Base-by-base conservation (phyloP, 2,888 invertebrate genomes). In the Agriopis aurantiaria region DNA sequence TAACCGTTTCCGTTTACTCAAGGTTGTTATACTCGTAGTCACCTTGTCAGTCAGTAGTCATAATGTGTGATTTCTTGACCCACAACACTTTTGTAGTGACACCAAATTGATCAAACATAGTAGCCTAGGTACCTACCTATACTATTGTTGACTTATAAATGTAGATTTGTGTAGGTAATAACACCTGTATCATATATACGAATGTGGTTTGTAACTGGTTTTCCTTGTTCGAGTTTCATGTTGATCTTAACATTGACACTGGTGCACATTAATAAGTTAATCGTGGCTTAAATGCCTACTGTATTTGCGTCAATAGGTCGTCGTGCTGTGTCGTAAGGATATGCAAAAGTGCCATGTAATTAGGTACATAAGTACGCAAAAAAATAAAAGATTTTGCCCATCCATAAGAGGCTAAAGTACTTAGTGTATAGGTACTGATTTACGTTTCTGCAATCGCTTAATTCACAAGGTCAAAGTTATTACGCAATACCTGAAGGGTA, bases 201-300 rank as follows among this genome's bases (percentile, higher is more conserved):
- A 73, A 69, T 73, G 68, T 69, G 64, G 61, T 66, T 48, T 71
- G 58, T 61, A 74, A 84, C 82, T 78, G 72, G 89, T 89, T 91
- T 80, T 82, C 89, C 91, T 90, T 88, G 89, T 87, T 81, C 85
- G 80, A 79, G 76, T 83, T 82, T 82, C 78, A 73, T 77, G 79
- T 82, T 73, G 70, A 72, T 74, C 66, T 69, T 83, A 82, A 84
- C 85, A 87, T 85, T 88, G 90, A 88, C 89, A 86, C 79, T 76
- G 79, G 71, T 78, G 78, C 71, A 68, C 66, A 72, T 69, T 8
- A 74, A 62, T 53, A 60, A 65, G 41, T 52, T 53, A 48, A 55
- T 61, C 51, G 55, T 48, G 57, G 52, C 52, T 56, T 56, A 51
- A 45, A 51, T 51, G 23, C 52, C 48, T 60, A 55, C 41, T 59